A percentile compares a stretch with the other conserved stretches of the same genome.
Evolutionary conservation across 2,113 vertebrate species (phyloP).

Genomic region (Centropristis striata): DNA sequence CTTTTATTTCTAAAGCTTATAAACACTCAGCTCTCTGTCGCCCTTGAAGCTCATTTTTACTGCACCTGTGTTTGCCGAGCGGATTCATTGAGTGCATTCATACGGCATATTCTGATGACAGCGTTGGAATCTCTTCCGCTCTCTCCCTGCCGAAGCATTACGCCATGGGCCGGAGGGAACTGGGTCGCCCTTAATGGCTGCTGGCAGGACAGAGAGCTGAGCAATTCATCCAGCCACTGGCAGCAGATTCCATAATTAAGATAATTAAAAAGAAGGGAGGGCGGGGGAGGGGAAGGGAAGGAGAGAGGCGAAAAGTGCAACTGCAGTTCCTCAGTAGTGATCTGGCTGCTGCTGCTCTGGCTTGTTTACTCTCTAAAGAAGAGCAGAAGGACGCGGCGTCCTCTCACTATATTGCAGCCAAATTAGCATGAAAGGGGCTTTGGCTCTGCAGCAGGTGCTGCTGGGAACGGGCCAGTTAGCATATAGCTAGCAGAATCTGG

Average conservation of each 20-base stretch:
- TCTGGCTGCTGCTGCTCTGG: conserved; percentile 35
- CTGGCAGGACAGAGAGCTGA: conserved; percentile 54
- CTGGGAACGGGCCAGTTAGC: conserved; percentile 28
- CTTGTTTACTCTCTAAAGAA: conserved; percentile 56
- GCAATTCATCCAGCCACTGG: conserved; percentile 63
- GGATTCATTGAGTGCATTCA: conserved; percentile 60
- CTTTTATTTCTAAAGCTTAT: conserved; percentile 47
- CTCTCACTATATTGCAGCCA: conserved; percentile 44
- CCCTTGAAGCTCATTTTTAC: conserved; percentile 41
- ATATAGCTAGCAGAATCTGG: neutral
- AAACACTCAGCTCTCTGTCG: conserved; percentile 38
- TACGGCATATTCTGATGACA: conserved; percentile 68
- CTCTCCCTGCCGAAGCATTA: conserved; percentile 64
- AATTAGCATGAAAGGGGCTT: conserved; percentile 51
- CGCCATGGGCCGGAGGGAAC: conserved; percentile 39
- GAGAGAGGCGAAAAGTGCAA: conserved; percentile 36
- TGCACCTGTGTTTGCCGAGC: conserved; percentile 50
- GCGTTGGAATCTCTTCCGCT: conserved; percentile 63
- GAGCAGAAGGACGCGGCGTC: conserved; percentile 66
- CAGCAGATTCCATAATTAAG: conserved; percentile 77
- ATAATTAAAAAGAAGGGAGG: conserved; percentile 69
- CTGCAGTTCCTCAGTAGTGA: conserved; percentile 38
- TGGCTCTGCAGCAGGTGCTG: conserved; percentile 63
- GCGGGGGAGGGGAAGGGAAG: neutral
- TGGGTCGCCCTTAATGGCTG: conserved; percentile 66